Base-by-base conservation (phyloP, 2,797 vertebrate species). In the Schizopygopsis malacanthus region DNA sequence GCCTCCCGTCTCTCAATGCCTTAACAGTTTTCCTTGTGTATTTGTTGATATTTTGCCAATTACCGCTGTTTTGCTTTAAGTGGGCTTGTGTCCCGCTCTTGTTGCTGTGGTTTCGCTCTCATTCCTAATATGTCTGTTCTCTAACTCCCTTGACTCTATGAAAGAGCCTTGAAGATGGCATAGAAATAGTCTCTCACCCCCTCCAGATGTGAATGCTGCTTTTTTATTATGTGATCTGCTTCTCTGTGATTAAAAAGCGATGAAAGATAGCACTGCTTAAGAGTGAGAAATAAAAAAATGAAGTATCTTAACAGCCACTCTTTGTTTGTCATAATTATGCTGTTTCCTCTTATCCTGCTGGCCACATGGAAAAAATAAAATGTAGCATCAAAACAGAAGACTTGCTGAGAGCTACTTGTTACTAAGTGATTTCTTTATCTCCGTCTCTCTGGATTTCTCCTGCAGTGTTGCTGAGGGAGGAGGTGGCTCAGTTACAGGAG, bases 401-500 rank as follows among this genome's bases (percentile, higher is more conserved):
- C 73, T 76, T 80, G 28, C 63, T 41, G 75, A 54, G 79, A 71
- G 89, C 20, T 65, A 81, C 39, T 77, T 76, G 89, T 87, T 65
- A 33, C 85, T 79, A 79, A 56, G 65, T 81, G 41, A 81, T 79
- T 76, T 84, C 59, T 83, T 20, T 85, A 41, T 85, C 28, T 86
- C 9, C 80, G 3, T 52, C 72, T 92, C 28, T 87, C n/a, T 87
- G n/a, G 79, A 20, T 87, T 65, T 82, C 67, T 83, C 75, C 43
- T 15, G 0, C 50, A 91, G 90, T 89, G 85, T 52, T 91, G 76
- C 88, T 97, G 88, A 94, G 95, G 87, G 96, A 96, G 87, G 96
- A 97, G 88, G 96, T 96, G 89, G 92, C 94, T 18, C 95, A 96
- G 92, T 95, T 97, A 54, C 96, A 97, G 91, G 96, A 97, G 89